Percentiles rank a stretch among this genome's conserved stretches.
phyloP scores from a whole-genome alignment of 2,888 invertebrate species.

The Sipha maydis region DNA sequence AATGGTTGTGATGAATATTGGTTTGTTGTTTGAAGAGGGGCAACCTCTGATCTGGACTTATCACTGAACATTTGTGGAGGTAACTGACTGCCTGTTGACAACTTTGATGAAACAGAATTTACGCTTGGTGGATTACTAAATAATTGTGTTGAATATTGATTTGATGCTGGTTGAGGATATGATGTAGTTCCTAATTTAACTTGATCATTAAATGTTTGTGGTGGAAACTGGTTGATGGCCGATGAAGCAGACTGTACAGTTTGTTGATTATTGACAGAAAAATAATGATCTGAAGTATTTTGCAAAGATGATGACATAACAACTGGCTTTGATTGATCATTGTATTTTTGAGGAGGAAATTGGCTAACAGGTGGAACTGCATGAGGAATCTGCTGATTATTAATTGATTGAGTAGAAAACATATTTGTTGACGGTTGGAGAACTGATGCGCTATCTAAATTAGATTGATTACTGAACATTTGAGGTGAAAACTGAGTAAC shows the following conservation, averaged over 20 bases:
- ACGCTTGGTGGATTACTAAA: conserved; percentile 1
- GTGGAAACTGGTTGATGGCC: not conserved
- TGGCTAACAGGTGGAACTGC: not conserved
- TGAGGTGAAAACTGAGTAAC: not conserved
- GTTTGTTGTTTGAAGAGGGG: not conserved
- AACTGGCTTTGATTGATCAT: not conserved
- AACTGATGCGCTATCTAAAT: not conserved
- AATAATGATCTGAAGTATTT: not conserved
- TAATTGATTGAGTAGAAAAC: not conserved
- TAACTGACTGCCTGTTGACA: not conserved
- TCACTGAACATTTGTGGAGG: conserved; percentile 1
- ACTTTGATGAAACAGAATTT: not conserved
- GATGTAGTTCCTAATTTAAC: not conserved
- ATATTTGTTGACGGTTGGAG: not conserved
- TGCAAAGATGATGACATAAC: not conserved
- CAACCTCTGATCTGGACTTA: not conserved
- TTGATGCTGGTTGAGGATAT: not conserved
- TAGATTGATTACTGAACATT: not conserved
- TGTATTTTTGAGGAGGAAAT: not conserved
- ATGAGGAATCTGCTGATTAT: not conserved
- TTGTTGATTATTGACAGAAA: not conserved
- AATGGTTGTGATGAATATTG: conserved; percentile 14
- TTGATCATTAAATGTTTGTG: not conserved
- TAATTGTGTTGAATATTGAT: not conserved
- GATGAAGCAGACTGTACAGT: not conserved